Base-by-base conservation (phyloP, 1,140 invertebrate genomes). In the Drosophila pseudoananassae region DNA sequence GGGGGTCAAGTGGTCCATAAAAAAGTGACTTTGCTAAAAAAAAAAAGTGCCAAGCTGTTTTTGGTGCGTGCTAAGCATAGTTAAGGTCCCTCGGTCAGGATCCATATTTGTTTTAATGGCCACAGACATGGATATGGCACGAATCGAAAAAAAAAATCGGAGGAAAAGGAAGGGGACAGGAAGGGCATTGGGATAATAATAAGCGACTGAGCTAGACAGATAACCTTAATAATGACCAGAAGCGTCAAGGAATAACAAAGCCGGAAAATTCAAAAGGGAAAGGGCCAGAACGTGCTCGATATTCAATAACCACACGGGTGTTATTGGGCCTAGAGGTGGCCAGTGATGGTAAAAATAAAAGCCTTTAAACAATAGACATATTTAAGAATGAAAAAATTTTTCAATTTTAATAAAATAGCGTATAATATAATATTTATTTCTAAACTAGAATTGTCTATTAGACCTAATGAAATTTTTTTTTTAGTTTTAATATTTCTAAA, bases 191-290 rank as follows among this genome's bases (percentile, higher is more conserved):
- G 73, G 59, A 85, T 75, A 68, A 87, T 85, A 85, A 87, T 87
- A 85, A 81, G 78, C 76, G 81, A 69, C 74, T 82, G 74, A 81
- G 78, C 77, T 61, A 64, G 76, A 70, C 82, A 76, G 80, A 84
- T 85, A 80, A 75, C 76, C 76, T 89, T 77, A 90, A 88, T 88
- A 89, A 88, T 79, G 84, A 75, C 85, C 84, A 64, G 40, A 63
- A 63, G 47, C 31, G 45, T 53, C 45, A 25, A 60, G 29, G 51
- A 65, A 52, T 53, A 38, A 77, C 49, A 52, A 51, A 29, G 29
- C 27, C 49, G 4, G 29, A 20, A 14, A 53, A 53, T 9, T 53
- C 43, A 31, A 38, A 40, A 27, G 17, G 36, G 29, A n/a, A 29
- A 12, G 38, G 25, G 12, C 23, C 14, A 14, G 33, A 60, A 85